Conservation (phyloP, 1,140 invertebrate genomes). For the Metopolophium dirhodum region DNA sequence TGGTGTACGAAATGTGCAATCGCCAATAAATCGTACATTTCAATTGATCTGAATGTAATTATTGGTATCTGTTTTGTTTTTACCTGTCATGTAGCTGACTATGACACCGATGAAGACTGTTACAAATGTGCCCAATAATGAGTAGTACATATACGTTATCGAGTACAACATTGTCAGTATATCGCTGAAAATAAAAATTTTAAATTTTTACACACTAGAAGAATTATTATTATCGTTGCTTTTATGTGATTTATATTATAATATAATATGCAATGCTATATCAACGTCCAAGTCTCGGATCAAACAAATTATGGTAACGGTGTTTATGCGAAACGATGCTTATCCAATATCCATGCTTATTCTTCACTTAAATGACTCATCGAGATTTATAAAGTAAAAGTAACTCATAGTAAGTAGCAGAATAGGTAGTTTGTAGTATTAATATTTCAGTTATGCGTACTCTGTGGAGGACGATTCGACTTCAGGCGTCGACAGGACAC, state of each 20-base stretch:
- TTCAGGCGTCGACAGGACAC: not conserved
- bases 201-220: conserved; percentile 8
- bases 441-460: not conserved
- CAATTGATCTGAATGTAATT: conserved; percentile 34
- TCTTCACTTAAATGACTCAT: not conserved
- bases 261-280: not conserved
- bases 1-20: not conserved
- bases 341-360: not conserved
- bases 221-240: not conserved
- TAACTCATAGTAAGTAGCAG: no score
- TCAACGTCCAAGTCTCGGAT: not conserved
- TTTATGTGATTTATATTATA: not conserved
- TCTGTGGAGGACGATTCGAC: not conserved
- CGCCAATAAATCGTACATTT: not conserved
- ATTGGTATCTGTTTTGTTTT: conserved; percentile 55
- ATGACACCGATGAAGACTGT: conserved; percentile 72
- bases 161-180: conserved; percentile 69
- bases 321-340: not conserved
- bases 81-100: conserved; percentile 70
- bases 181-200: conserved; percentile 64
- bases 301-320: not conserved
- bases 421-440: no score
- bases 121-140: conserved; percentile 72
- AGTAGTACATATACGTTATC: conserved; percentile 80
- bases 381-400: not conserved